Conservation (phyloP, 2,888 invertebrate species). For the Macrostomum cliftonense region DNA sequence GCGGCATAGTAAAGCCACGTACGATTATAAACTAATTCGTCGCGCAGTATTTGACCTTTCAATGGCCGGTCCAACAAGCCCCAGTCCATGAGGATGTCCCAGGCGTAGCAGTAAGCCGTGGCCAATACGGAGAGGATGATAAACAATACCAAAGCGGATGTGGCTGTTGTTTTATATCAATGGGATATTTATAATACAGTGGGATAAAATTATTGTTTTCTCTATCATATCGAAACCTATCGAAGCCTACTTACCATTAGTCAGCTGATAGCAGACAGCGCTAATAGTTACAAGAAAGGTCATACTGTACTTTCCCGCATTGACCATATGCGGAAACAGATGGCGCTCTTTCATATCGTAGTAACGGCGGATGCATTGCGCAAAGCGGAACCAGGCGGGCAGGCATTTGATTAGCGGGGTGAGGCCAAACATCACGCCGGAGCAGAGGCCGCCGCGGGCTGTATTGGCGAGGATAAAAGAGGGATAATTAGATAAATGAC, state of each 20-base stretch:
- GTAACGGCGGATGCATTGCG: slow-evolving; percentile 84
- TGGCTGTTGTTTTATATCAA: no score
- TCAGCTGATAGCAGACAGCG: not conserved
- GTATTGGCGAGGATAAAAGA: not conserved
- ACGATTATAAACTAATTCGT: slow-evolving; percentile 10
- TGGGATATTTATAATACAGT: no score
- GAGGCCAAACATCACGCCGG: slow-evolving; percentile 52
- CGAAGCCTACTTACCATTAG: no score
- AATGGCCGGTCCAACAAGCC: slow-evolving; percentile 71
- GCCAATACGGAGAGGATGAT: slow-evolving; percentile 56
- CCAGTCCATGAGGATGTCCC: slow-evolving; percentile 99
- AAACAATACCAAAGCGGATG: slow-evolving; percentile 56
- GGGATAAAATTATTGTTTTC: no score
- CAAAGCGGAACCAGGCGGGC: slow-evolving; percentile 92
- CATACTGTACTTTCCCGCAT: slow-evolving; percentile 92
- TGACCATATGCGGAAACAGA: slow-evolving; percentile 64
- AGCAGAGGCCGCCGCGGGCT: not conserved
- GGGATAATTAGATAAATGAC: no score
- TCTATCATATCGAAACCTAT: not conserved
- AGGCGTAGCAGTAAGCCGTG: slow-evolving; percentile 80
- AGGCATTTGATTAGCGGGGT: slow-evolving; percentile 69
- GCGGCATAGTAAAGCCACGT: slow-evolving; percentile 71
- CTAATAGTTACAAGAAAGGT: slow-evolving; percentile 58
- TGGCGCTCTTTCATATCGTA: slow-evolving; percentile 63
- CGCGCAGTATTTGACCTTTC: slow-evolving; percentile 30